Conservation (phyloP, 2,888 invertebrate genomes). For the Platerodrilus igneus region DNA sequence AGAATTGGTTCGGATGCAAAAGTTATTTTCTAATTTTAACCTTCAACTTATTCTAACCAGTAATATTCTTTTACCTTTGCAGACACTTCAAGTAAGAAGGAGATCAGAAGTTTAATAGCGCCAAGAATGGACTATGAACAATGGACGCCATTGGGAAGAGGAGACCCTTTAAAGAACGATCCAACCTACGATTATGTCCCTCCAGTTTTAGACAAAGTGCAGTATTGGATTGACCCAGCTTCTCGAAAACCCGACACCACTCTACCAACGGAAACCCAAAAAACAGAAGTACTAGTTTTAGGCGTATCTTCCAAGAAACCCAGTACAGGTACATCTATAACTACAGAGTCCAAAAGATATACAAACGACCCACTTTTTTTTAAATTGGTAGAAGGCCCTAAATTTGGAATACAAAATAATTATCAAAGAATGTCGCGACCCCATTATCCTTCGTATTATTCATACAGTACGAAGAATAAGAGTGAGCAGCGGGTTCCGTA, state of each 20-base stretch:
- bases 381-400: slow-evolving; percentile 51
- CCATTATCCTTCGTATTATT: slow-evolving; percentile 42
- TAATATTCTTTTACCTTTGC: too few relatives aligned
- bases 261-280: slow-evolving; percentile 49
- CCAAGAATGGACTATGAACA: slow-evolving; percentile 80
- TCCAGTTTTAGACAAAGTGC: slow-evolving; percentile 71
- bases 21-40: too few relatives aligned
- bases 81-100: slow-evolving; percentile 30
- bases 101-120: slow-evolving; percentile 53
- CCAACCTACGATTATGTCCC: slow-evolving; percentile 83
- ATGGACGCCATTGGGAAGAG: slow-evolving; percentile 78
- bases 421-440: slow-evolving; percentile 42
- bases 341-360: slow-evolving; percentile 42
- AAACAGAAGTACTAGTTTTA: slow-evolving; percentile 64
- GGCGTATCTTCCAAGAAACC: slow-evolving; percentile 67
- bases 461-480: slow-evolving; percentile 37
- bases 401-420: slow-evolving; percentile 42
- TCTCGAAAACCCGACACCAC: slow-evolving; percentile 55
- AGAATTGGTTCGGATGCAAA: too few relatives aligned
- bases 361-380: slow-evolving; percentile 47
- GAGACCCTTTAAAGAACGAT: slow-evolving; percentile 77
- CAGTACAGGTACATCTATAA: slow-evolving; percentile 48
- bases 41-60: too few relatives aligned
- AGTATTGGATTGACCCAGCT: slow-evolving; percentile 72
- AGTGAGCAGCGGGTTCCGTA: slow-evolving; percentile 55